A percentile compares a stretch with the other conserved stretches of the same genome.
Evolutionary conservation across 2,113 vertebrate species (phyloP).

Genomic region (Columba janthina): DNA sequence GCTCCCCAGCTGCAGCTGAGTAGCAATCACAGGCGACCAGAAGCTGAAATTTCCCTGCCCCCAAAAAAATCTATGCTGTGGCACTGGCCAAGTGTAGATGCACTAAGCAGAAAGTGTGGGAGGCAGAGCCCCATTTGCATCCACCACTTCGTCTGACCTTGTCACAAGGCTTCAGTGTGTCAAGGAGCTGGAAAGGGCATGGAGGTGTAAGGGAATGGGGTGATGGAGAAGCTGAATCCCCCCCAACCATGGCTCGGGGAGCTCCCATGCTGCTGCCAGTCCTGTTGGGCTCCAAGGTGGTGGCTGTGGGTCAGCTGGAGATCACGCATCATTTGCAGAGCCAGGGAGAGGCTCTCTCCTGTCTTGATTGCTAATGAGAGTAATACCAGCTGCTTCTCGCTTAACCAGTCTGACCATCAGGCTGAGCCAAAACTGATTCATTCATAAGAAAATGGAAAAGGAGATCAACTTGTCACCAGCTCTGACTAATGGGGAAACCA

Average conservation of each 20-base stretch:
- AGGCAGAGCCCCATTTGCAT: background rate
- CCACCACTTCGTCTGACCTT: fast-evolving
- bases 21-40: background rate
- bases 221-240: fast-evolving
- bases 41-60: fast-evolving
- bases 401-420: slow-evolving; percentile 40
- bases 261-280: background rate
- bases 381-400: background rate
- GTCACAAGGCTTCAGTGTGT: fast-evolving
- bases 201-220: background rate
- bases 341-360: background rate
- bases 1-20: background rate
- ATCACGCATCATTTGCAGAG: background rate
- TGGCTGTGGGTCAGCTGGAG: background rate
- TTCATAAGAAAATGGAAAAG: slow-evolving; percentile 32
- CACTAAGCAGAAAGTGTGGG: fast-evolving
- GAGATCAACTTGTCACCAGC: slow-evolving; percentile 1
- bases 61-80: fast-evolving
- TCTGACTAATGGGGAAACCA: background rate
- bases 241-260: background rate
- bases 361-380: background rate
- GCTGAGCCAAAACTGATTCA: slow-evolving; percentile 57
- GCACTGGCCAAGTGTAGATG: background rate
- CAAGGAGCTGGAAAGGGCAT: fast-evolving
- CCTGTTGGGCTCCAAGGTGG: fast-evolving